phyloP scores from a whole-genome alignment of 2,797 vertebrate species.

The Helicolenus hilgendorfi region DNA sequence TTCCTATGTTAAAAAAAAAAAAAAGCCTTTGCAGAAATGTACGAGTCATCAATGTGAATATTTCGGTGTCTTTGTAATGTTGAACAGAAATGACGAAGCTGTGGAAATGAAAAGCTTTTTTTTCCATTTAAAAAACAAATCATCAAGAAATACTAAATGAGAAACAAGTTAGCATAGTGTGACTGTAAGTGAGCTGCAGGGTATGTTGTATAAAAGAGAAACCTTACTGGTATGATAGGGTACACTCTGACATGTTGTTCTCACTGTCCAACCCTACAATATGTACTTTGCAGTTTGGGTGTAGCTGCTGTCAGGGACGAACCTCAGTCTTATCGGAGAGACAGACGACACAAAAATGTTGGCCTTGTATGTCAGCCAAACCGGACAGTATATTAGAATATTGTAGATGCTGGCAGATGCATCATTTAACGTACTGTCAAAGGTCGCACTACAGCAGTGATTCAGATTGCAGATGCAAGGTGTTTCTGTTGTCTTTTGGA shows the following conservation, averaged over 20 bases:
- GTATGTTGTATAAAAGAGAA: constrained; percentile 65
- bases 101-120: constrained; percentile 27
- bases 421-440: constrained; percentile 62
- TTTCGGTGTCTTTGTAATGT: constrained; percentile 17
- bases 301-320: constrained; percentile 24
- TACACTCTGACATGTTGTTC: constrained; percentile 40
- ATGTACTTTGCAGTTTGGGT: not conserved
- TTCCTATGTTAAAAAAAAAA: not conserved
- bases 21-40: not conserved
- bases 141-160: not conserved
- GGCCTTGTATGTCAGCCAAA: not conserved
- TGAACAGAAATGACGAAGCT: constrained; percentile 50
- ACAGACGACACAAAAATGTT: not conserved
- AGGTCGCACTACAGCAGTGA: constrained; percentile 74
- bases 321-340: not conserved
- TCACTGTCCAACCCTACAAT: constrained; percentile 1
- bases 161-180: not conserved
- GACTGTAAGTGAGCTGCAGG: constrained; percentile 52
- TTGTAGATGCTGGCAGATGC: not conserved
- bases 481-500: constrained; percentile 27
- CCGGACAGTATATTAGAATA: not conserved
- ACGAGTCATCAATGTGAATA: not conserved
- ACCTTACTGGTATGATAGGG: constrained; percentile 86
- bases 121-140: not conserved
- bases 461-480: not conserved